Base-by-base conservation (phyloP, 2,113 vertebrate species). In the Orthonyx spaldingii region DNA sequence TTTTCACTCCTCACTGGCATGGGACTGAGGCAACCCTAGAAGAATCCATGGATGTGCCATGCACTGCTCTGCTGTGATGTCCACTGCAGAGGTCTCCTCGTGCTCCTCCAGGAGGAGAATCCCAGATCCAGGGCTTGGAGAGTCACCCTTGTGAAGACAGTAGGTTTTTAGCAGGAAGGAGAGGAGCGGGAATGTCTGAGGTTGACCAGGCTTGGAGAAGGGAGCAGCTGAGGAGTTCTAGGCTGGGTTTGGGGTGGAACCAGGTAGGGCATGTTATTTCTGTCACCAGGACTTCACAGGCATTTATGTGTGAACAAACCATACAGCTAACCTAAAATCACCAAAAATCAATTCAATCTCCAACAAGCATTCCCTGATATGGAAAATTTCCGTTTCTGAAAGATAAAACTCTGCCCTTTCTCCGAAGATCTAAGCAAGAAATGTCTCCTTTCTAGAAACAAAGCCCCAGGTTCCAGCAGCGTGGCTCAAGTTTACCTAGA, bases 181-280 rank as follows among this genome's bases (percentile, higher is more conserved):
- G 12, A 75, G 44, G 33, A 77, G 13, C 24, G 85, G 70, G 49
- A 64, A 84, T 35, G 55, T 35, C 32, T 37, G 23, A 65, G 21
- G 12, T 30, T 63, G 26, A 13, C 13, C 32, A 72, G n/a, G 7
- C 9, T 32, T 60, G 56, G 49, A 89, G 32, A 70, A 64, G 4
- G 7, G 20, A 24, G 13, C 6, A 71, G 20, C 4, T 59, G 57
- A 89, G 32, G 33, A 64, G 37, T 26, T 78, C 42, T n/a, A 63
- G 30, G 44, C 9, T 83, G 56, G 14, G 21, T 41, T 44, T 74
- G 3, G 44, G 11, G 4, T 10, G 2, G 6, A 75, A 68, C 4
- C 19, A 69, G 32, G 14, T 39, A 66, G 50, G 26, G 6, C 32
- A 53, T 0, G 0, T 9, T 87, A 76, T 30, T 15, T 20, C 4